Percentiles rank a stretch among this genome's conserved stretches.
Conservation (phyloP, 2,113 vertebrate species). For the Vulpes ferrilata region DNA sequence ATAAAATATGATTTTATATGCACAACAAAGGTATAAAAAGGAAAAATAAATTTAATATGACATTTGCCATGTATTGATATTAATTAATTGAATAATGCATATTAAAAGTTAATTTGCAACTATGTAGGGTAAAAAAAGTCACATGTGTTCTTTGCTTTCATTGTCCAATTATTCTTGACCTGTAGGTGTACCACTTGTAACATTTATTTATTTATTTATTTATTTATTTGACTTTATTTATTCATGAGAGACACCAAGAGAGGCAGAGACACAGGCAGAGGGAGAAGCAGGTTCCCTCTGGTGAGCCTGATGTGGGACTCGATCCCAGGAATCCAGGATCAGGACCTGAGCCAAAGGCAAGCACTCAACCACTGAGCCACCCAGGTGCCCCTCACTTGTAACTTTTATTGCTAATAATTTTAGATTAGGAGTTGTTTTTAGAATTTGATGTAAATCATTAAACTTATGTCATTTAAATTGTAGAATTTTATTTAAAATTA, state of each 20-base stretch:
- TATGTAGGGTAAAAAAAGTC: not conserved
- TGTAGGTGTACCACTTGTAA: not conserved
- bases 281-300: too few relatives aligned
- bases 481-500: not conserved
- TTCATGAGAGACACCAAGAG: too few relatives aligned
- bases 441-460: not conserved
- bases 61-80: not conserved
- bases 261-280: too few relatives aligned
- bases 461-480: not conserved
- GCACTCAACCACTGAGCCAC: too few relatives aligned
- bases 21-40: not conserved
- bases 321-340: too few relatives aligned
- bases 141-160: not conserved
- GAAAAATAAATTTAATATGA: not conserved
- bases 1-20: not conserved
- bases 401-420: constrained; percentile 49
- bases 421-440: not conserved
- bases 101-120: not conserved
- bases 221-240: too few relatives aligned
- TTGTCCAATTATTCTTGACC: not conserved
- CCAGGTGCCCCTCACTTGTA: not conserved
- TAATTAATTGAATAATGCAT: not conserved
- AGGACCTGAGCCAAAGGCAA: too few relatives aligned
- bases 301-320: too few relatives aligned
- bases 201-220: constrained; percentile 49